Evolutionary conservation across 2,888 invertebrate genomes (phyloP).

Genomic region (Emesis furor): DNA sequence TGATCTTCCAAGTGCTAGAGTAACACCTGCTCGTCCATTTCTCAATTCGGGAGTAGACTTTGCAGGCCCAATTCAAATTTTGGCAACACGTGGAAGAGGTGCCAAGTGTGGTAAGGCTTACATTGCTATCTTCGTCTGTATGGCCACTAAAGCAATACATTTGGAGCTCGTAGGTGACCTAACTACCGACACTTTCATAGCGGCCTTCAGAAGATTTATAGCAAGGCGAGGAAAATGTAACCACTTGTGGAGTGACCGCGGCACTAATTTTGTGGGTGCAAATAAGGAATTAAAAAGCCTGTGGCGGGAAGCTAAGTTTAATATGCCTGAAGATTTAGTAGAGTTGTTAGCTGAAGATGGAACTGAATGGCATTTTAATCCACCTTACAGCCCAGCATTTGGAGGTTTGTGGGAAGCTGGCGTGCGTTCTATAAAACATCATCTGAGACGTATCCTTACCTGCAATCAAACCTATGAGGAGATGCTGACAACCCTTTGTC

Average conservation of each 20-base stretch:
- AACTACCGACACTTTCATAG: background rate
- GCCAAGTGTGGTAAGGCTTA: background rate
- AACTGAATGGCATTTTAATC: background rate
- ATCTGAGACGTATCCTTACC: background rate
- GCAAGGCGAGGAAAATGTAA: background rate
- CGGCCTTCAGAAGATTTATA: background rate
- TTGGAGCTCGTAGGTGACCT: background rate
- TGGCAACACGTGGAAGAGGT: conserved; percentile 23
- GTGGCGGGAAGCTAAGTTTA: background rate
- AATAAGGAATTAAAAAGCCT: background rate
- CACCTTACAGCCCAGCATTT: background rate
- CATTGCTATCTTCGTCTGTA: conserved; percentile 66
- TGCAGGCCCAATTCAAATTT: conserved; percentile 66
- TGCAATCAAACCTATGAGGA: background rate
- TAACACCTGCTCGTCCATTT: conserved; percentile 68
- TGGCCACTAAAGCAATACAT: conserved; percentile 65
- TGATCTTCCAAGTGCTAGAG: conserved; percentile 63
- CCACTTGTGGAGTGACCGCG: background rate
- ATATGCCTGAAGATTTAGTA: background rate
- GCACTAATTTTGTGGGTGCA: background rate
- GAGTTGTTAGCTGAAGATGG: background rate
- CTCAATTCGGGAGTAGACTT: conserved; percentile 72
- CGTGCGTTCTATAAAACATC: background rate
- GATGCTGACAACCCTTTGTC: background rate
- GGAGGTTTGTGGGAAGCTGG: background rate